Conservation (phyloP, 2,888 invertebrate species). For the Pseudeuparius sepicola region DNA sequence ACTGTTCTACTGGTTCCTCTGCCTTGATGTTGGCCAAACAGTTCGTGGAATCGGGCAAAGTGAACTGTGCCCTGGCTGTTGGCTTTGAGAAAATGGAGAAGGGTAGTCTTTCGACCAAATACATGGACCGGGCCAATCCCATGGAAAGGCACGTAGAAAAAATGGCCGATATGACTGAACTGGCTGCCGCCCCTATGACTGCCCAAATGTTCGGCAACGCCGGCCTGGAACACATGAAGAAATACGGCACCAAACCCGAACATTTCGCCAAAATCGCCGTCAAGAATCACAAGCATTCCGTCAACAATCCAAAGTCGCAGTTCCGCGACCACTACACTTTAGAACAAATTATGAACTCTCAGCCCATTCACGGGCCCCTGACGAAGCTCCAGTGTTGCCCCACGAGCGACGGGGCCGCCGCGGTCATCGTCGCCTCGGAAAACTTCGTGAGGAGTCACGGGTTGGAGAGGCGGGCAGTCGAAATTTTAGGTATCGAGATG, state of each 20-base stretch:
- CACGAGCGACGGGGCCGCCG: slow-evolving; percentile 96
- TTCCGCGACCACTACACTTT: slow-evolving; percentile 85
- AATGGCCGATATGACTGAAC: slow-evolving; percentile 72
- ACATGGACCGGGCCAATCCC: slow-evolving; percentile 76
- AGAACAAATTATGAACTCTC: slow-evolving; percentile 81
- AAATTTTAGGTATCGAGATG: slow-evolving; percentile 96
- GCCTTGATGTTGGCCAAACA: slow-evolving; percentile 87
- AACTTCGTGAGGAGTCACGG: slow-evolving; percentile 77
- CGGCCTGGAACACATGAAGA: slow-evolving; percentile 90
- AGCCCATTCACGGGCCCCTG: slow-evolving; percentile 81
- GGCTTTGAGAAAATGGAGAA: slow-evolving; percentile 98
- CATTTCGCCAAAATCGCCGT: slow-evolving; percentile 97
- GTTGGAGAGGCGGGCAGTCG: slow-evolving; percentile 79
- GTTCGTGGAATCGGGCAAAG: slow-evolving; percentile 77
- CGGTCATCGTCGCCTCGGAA: slow-evolving; percentile 85
- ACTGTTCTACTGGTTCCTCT: slow-evolving; percentile 93
- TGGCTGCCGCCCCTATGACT: slow-evolving; percentile 70
- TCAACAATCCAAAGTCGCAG: slow-evolving; percentile 94
- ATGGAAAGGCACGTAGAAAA: slow-evolving; percentile 78
- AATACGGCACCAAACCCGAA: slow-evolving; percentile 84
- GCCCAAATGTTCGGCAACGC: slow-evolving; percentile 97
- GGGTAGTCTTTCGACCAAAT: slow-evolving; percentile 72
- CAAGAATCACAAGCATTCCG: slow-evolving; percentile 95
- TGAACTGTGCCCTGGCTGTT: slow-evolving; percentile 81
- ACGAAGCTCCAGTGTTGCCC: slow-evolving; percentile 98